Conservation (phyloP, 2,888 invertebrate species). For the Clanis bilineata region DNA sequence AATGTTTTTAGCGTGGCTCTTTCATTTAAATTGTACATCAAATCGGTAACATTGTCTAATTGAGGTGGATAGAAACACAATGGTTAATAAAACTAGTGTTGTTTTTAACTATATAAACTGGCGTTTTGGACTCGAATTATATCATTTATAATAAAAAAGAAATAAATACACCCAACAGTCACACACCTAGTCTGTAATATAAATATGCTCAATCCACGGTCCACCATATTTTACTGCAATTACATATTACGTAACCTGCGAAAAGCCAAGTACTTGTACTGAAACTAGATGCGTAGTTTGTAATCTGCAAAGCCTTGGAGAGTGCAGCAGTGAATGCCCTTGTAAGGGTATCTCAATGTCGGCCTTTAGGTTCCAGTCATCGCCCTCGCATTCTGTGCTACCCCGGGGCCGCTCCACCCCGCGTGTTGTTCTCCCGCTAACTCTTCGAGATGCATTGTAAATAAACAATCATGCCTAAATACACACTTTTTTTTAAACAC, state of each 20-base stretch:
- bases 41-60: no score
- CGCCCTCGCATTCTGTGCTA: slow-evolving; percentile 69
- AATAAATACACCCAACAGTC: no score
- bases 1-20: no score
- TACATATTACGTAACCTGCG: background rate
- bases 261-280: background rate
- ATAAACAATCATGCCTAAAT: slow-evolving; percentile 45
- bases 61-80: no score
- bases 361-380: slow-evolving; percentile 71
- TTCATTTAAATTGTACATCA: no score
- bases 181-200: no score
- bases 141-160: no score
- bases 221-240: no score
- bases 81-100: no score
- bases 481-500: background rate
- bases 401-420: slow-evolving; percentile 42
- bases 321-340: slow-evolving; percentile 74
- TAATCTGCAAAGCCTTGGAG: slow-evolving; percentile 48
- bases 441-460: slow-evolving; percentile 45
- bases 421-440: slow-evolving; percentile 27
- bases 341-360: slow-evolving; percentile 76
- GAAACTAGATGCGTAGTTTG: slow-evolving; percentile 25
- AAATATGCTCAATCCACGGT: no score
- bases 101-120: no score
- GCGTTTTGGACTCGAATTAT: no score